Conservation (phyloP, 1,140 invertebrate species). For the Brachionus rubens region DNA sequence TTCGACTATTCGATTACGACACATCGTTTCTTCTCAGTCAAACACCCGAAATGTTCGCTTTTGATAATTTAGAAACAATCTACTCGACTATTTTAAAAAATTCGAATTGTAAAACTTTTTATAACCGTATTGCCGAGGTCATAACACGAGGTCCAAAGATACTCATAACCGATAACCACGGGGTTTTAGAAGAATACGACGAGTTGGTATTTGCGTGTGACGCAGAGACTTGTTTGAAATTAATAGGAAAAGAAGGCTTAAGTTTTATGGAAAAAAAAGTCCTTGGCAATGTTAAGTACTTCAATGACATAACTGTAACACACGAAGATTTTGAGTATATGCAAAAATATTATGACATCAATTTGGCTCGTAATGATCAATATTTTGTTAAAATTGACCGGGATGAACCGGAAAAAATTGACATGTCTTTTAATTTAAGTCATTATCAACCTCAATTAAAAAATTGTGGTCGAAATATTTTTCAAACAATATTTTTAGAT, state of each 20-base stretch:
- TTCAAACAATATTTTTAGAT: constrained; percentile 54
- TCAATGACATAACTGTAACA: constrained; percentile 52
- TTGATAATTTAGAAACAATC: constrained; percentile 52
- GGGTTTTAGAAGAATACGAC: constrained; percentile 50
- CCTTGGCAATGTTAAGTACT: constrained; percentile 53
- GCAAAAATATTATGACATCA: constrained; percentile 52
- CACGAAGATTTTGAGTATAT: constrained; percentile 54
- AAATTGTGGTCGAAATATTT: constrained; percentile 49
- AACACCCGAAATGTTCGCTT: constrained; percentile 54
- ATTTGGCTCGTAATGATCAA: constrained; percentile 51
- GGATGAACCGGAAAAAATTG: constrained; percentile 50
- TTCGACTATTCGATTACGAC: constrained; percentile 53
- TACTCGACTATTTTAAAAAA: constrained; percentile 51
- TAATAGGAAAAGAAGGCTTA: constrained; percentile 49
- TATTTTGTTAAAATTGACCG: constrained; percentile 52
- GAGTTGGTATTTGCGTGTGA: constrained; percentile 54
- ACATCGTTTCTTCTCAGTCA: constrained; percentile 50
- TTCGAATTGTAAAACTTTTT: constrained; percentile 48
- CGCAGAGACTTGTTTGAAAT: constrained; percentile 52
- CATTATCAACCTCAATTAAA: constrained; percentile 54
- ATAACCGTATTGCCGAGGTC: constrained; percentile 48
- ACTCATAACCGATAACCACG: constrained; percentile 49
- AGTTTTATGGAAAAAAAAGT: constrained; percentile 51
- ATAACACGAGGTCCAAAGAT: constrained; percentile 49
- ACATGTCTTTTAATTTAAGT: constrained; percentile 54